Evolutionary conservation across 2,113 vertebrate genomes (phyloP).

Genomic region (Leiothrix lutea): DNA sequence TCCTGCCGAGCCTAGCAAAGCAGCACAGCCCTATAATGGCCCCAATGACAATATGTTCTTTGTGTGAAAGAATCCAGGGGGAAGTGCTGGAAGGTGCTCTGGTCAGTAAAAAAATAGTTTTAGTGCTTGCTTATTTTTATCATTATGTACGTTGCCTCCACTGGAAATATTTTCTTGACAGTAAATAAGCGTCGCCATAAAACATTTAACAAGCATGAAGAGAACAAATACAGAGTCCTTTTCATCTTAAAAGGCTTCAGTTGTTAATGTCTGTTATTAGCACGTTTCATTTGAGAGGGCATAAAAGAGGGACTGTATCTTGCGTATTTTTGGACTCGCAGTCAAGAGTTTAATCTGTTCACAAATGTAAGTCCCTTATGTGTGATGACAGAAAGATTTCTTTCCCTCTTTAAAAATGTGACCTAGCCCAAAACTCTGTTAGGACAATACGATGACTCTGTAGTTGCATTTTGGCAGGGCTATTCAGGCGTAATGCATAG

Average conservation of each 20-base stretch:
- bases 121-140: conserved; percentile 82
- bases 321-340: conserved; percentile 11
- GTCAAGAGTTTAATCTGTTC: conserved; percentile 20
- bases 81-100: conserved; percentile 83
- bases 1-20: conserved; percentile 81
- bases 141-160: conserved; percentile 82
- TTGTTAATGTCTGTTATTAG: conserved; percentile 68
- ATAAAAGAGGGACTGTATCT: conserved; percentile 21
- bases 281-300: conserved; percentile 52
- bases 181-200: conserved; percentile 77
- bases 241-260: conserved; percentile 63
- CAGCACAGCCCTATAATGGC: conserved; percentile 87
- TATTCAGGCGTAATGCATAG: fast-evolving
- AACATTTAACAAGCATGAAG: conserved; percentile 81
- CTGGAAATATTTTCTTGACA: conserved; percentile 90
- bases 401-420: not conserved
- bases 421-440: not conserved
- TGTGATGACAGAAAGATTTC: not conserved
- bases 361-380: conserved; percentile 1
- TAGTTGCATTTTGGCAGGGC: not conserved
- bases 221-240: conserved; percentile 74
- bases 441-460: not conserved
- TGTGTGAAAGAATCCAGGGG: conserved; percentile 91
- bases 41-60: conserved; percentile 93
- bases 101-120: conserved; percentile 81